A percentile compares a stretch with the other conserved stretches of the same genome.
Conservation (phyloP, 2,888 invertebrate species). For the Rhagonycha lutea region DNA sequence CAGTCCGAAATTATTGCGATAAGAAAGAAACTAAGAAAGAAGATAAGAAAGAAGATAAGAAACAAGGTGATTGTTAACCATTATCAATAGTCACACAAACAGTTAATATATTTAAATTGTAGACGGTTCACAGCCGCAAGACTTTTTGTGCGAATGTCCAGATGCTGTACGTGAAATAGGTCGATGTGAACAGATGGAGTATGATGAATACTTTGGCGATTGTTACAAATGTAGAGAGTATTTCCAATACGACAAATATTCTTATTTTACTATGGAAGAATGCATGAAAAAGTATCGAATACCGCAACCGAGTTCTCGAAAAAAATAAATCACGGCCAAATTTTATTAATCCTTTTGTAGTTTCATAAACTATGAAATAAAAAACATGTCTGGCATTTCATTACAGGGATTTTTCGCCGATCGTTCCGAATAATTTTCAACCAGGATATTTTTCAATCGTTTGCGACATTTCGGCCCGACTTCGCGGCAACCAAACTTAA, state of each 20-base stretch:
- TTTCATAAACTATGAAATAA: background rate
- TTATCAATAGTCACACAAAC: background rate
- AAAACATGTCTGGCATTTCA: too few species aligned
- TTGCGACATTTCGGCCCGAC: too few species aligned
- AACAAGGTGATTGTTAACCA: background rate
- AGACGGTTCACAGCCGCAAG: background rate
- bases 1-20: background rate
- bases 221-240: slow-evolving; percentile 23
- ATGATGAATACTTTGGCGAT: background rate
- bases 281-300: background rate
- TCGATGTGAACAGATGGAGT: background rate
- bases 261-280: slow-evolving; percentile 9
- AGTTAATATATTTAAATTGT: background rate
- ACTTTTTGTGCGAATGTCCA: background rate
- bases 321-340: background rate
- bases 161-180: background rate
- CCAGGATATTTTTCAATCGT: too few species aligned
- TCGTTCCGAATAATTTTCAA: too few species aligned
- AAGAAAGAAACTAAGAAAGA: too few species aligned
- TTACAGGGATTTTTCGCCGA: too few species aligned
- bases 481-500: too few species aligned
- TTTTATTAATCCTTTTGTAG: background rate
- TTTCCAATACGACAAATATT: background rate
- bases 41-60: too few species aligned
- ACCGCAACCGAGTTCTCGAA: background rate